A percentile compares a stretch with the other conserved stretches of the same genome.
Evolutionary conservation across 2,113 vertebrate species (phyloP).

Genomic region (Stictonetta naevosa): DNA sequence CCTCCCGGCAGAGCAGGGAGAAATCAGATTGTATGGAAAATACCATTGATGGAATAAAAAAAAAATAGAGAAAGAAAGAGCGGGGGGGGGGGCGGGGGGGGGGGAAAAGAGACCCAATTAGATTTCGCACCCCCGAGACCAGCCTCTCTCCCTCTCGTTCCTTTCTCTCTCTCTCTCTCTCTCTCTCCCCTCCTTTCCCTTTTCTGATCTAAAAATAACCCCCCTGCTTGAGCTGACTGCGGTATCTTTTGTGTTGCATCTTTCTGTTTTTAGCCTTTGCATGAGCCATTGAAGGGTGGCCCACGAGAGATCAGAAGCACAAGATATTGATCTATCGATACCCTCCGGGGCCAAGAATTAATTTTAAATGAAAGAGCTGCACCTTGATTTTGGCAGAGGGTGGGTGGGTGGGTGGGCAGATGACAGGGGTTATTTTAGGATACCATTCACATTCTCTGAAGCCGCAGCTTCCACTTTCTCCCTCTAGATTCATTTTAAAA

Average conservation of each 20-base stretch:
- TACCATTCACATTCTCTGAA: constrained; percentile 64
- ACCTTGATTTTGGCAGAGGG: constrained; percentile 43
- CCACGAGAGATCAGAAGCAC: constrained; percentile 53
- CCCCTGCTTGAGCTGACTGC: constrained; percentile 84
- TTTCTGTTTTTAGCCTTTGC: constrained; percentile 82
- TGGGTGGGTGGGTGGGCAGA: constrained; percentile 23
- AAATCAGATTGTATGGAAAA: constrained; percentile 77
- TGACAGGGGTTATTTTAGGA: constrained; percentile 69
- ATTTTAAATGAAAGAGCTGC: constrained; percentile 66
- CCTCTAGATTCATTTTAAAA: constrained; percentile 73
- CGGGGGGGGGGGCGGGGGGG: not conserved
- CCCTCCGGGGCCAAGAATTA: constrained; percentile 62
- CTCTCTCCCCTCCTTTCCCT: constrained; percentile 57
- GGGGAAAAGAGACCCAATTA: constrained; percentile 68
- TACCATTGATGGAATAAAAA: constrained; percentile 71
- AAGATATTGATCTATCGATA: constrained; percentile 74
- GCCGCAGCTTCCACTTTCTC: constrained; percentile 63
- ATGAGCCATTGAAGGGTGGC: constrained; percentile 74
- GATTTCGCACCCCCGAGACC: constrained; percentile 78
- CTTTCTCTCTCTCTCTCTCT: constrained; percentile 42
- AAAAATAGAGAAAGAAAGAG: not conserved
- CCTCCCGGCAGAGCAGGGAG: constrained; percentile 34
- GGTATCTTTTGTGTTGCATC: constrained; percentile 86
- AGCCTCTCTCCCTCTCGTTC: constrained; percentile 54
- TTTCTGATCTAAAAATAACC: constrained; percentile 90